A percentile compares a stretch with the other conserved stretches of the same genome.
Conservation (phyloP, 2,113 vertebrate genomes). For the Pomatorhinus ruficollis region DNA sequence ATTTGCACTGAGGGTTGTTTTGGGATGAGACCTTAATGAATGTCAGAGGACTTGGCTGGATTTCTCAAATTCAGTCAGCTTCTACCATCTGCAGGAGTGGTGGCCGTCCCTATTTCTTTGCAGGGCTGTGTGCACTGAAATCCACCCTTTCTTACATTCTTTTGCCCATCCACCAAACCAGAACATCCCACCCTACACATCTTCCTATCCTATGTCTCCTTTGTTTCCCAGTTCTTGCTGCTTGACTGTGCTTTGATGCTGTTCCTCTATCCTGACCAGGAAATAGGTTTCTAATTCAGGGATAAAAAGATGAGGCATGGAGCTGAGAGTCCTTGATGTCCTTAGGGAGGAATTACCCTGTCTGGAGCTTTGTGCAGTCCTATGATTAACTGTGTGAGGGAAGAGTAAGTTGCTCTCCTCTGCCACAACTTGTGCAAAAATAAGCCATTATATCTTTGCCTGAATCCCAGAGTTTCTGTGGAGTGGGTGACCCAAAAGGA, state of each 20-base stretch:
- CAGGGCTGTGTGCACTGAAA: neutral
- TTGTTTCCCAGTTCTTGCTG: neutral
- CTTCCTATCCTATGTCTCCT: rapidly evolving
- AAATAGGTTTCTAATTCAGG: neutral
- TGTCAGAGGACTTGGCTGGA: neutral
- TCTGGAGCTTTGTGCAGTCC: neutral
- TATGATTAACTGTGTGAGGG: neutral
- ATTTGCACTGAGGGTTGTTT: neutral
- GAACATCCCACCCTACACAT: neutral
- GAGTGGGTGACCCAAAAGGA: neutral
- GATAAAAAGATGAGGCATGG: neutral
- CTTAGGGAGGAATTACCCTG: neutral
- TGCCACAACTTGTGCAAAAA: neutral
- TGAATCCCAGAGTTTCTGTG: neutral
- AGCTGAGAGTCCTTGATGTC: neutral
- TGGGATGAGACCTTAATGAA: neutral
- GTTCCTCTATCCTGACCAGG: neutral
- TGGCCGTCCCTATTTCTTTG: neutral
- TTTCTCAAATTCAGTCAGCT: neutral
- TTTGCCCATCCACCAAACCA: neutral
- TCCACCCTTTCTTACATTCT: neutral
- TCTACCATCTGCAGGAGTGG: no score
- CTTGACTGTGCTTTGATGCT: neutral
- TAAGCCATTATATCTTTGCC: neutral
- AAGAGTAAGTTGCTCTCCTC: neutral